Base-by-base conservation (phyloP, 2,888 invertebrate species). In the Rhopalosiphum nymphaeae region DNA sequence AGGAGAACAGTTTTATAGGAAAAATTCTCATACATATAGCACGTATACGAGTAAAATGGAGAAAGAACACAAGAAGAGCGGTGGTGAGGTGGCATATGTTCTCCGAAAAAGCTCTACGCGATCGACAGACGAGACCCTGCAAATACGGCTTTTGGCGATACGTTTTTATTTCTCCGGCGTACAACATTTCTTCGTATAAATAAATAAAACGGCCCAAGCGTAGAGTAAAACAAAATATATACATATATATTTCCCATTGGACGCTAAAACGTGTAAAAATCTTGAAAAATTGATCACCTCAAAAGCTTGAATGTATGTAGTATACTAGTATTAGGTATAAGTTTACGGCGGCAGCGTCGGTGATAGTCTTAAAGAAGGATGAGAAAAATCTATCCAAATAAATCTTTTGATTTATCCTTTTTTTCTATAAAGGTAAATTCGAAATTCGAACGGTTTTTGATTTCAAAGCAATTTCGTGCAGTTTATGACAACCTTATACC, bases 251-350 rank as follows among this genome's bases (percentile, higher is more conserved):
- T 78, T 78, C 78, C 78, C 78, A 36, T 78, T 78, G 78, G 36
- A 78, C 21, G 36, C 42, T 42, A 49, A 42, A 56, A 49, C 26
- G 88, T 42, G 42, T 9, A 29, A 21, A 91, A 91, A 91, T 56
- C 84, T 84, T 91, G 42, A 91, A 91, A 91, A 84, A 91, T 84
- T 42, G 36, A 91, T 84, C 42, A 13, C 29, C 42, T 26, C 53
- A 91, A 84, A 42, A 53, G 53, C 91, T 16, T 42, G 16, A 49
- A 53, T 25, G 49, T 36, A 25, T 9, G 61, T 67, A 49, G 61
- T 29, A 61, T 61, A 61, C 0, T 29, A 11, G 29, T 61, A 29
- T 29, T 16, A 29, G n/a, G 16, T 67, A n/a, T n/a, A 57, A 26
- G 9, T 26, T n/a, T 16, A 86, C 86, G 29, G 13, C 13, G 9